Base-by-base conservation (phyloP, 2,888 invertebrate species). In the Stenchaetothrips biformis region DNA sequence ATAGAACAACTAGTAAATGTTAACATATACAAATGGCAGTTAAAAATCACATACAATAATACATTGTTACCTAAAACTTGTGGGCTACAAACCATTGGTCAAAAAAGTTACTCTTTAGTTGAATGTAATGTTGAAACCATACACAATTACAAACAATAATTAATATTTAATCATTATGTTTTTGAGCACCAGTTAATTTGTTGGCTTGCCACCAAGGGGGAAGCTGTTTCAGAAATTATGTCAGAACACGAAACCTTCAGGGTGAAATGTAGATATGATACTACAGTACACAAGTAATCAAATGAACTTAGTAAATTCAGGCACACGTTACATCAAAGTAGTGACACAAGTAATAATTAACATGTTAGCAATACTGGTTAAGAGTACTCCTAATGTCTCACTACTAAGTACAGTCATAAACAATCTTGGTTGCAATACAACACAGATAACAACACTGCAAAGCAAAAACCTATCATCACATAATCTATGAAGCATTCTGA, bases 11-110 rank as follows among this genome's bases (percentile, higher is more conserved):
- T 74, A 74, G 11, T 21, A 25, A 74, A 25, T 74, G 67, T 74
- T 74, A 74, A 74, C 67, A 21, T 74, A 74, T 74, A 25, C 67
- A 6, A 74, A 74, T 74, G 67, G 67, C 67, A 74, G 67, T 74
- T 74, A 74, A 74, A 37, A 74, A 74, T 74, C 67, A 74, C 67
- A 74, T 74, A 59, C 67, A 74, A 21, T 59, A 74, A 25, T 74
- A 74, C 67, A 74, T 21, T 25, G 67, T 74, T 74, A 74, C 67
- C 53, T 74, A 74, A 74, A 74, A n/a, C 67, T 74, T 59, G 16
- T 13, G 16, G 59, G 59, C 18, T 6, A 59, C 18, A 59, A 59
- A 59, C 16, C 59, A 59, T 13, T 59, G 16, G 59, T 59, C 18
- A 59, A 59, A 13, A 53, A 59, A 18, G 59, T 59, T 59, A 59